Base-by-base conservation (phyloP, 2,113 vertebrate genomes). In the Mormyrus iriodes region DNA sequence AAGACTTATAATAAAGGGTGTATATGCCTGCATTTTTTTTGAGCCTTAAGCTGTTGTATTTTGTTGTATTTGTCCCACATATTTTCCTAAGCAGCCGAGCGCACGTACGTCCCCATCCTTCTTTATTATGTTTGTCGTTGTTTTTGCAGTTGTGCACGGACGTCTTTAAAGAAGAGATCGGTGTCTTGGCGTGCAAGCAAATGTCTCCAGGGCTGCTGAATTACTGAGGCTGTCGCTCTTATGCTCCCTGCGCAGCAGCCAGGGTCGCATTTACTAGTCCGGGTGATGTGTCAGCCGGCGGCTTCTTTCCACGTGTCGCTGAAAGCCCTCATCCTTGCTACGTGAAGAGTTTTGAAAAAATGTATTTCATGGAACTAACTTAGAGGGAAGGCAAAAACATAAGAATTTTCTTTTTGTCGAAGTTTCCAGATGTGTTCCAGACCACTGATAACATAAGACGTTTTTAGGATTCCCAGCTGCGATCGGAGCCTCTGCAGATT, bases 31-130 rank as follows among this genome's bases (percentile, higher is more conserved):
- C 21, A 12, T 17, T 42, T 44, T 39, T 46, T 82, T 65, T 19
- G n/a, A 27, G 6, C 19, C 31, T 65, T 35, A 55, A 89, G 1
- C 15, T 48, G n/a, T 19, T 35, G 27, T 51, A 31, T 79, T 90
- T 91, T 48, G n/a, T 19, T 35, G 27, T 51, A 31, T 79, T 90
- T 91, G 90, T 83, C 91, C 92, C 90, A 93, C 88, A 92, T 93
- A 92, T 93, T 52, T 87, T 88, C 31, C 88, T 92, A 91, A 93
- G 91, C 90, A 85, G 12, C 24, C 65, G 44, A 46, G 6, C 8
- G 35, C 24, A 73, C 61, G 52, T 53, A 69, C 44, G 65, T 31
- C 19, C 1, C 15, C 10, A 46, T 52, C 53, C 21, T 90, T 90
- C 48, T 76, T 12, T 3, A 49, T 48, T 21, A 27, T 46, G 3